phyloP scores from a whole-genome alignment of 2,888 invertebrate genomes.

The Hirtodrosophila trivittata region DNA sequence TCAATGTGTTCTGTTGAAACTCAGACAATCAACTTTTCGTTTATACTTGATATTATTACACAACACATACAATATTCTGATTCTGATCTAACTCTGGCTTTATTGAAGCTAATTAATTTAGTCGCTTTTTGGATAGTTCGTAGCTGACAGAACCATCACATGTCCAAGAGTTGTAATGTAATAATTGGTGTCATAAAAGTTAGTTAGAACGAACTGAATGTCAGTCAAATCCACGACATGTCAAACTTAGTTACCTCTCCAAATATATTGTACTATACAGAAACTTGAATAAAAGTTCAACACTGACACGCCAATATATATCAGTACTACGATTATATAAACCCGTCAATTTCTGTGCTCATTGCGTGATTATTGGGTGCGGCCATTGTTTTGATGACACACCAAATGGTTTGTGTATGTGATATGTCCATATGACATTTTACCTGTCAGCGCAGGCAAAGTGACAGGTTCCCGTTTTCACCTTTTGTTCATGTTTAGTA shows the following conservation, averaged over 20 bases:
- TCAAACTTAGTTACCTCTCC: constrained; percentile 56
- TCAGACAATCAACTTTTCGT: neutral
- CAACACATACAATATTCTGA: neutral
- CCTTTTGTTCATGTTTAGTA: constrained; percentile 22
- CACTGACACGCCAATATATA: constrained; percentile 1
- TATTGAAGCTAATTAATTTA: constrained; percentile 32
- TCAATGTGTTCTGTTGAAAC: neutral
- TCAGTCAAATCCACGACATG: constrained; percentile 66
- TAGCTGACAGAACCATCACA: constrained; percentile 17
- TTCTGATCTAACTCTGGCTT: neutral
- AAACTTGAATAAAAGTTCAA: constrained; percentile 45
- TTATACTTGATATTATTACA: neutral
- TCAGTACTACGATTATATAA: constrained; percentile 1
- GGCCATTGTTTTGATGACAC: constrained; percentile 66
- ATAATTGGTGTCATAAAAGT: constrained; percentile 77
- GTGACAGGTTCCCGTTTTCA: constrained; percentile 52
- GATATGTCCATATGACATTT: constrained; percentile 25
- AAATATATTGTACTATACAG: constrained; percentile 11
- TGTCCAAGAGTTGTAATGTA: constrained; percentile 11
- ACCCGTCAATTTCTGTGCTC: constrained; percentile 42
- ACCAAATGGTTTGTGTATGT: constrained; percentile 56
- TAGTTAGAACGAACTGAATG: constrained; percentile 68
- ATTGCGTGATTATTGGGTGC: constrained; percentile 49
- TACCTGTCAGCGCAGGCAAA: constrained; percentile 56
- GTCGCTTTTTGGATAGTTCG: neutral